Percentiles rank a stretch among this genome's conserved stretches.
These are phyloP conservation scores for Odocoileus virginianus DNA, from an alignment of 2,113 vertebrate genomes.

Conservation along the genomic window DNA sequence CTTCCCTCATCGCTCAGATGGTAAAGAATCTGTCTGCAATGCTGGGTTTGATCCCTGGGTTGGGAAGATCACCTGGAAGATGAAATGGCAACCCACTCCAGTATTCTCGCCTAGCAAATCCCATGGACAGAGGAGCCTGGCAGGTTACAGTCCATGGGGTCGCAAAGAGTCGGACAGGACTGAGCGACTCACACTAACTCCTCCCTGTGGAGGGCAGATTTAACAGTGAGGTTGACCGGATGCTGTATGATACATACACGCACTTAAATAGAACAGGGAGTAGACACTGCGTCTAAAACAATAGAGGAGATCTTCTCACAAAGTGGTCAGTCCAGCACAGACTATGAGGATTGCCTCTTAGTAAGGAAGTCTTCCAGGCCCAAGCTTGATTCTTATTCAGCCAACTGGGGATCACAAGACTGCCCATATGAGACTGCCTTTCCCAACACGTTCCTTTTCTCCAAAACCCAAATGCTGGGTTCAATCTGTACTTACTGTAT, in stretches of 20 bases:
- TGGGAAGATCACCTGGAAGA: not conserved
- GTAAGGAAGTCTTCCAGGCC: not conserved
- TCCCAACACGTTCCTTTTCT: not conserved
- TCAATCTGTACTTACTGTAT: not conserved
- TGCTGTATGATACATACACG: not conserved
- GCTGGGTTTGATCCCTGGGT: not conserved
- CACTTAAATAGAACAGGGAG: not conserved
- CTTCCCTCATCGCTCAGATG: not conserved
- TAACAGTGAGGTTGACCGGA: not conserved
- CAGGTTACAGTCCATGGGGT: not conserved
- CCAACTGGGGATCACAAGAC: not conserved
- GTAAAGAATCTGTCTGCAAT: not conserved
- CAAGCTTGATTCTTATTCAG: not conserved
- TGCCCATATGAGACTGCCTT: not conserved
- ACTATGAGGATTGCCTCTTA: not conserved
- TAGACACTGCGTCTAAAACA: not conserved
- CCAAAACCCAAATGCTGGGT: not conserved
- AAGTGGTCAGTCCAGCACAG: not conserved
- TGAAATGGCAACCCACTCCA: not conserved
- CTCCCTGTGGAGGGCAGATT: not conserved
- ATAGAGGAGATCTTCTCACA: not conserved
- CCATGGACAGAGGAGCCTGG: not conserved
- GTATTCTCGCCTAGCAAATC: not conserved
- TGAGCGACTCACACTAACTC: not conserved
- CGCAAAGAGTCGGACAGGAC: fast-evolving